Percentiles rank a stretch among this genome's conserved stretches.
These are phyloP conservation scores for Steinernema carpocapsae DNA, from an alignment of 2,888 invertebrate genomes.

Conservation along the genomic window DNA sequence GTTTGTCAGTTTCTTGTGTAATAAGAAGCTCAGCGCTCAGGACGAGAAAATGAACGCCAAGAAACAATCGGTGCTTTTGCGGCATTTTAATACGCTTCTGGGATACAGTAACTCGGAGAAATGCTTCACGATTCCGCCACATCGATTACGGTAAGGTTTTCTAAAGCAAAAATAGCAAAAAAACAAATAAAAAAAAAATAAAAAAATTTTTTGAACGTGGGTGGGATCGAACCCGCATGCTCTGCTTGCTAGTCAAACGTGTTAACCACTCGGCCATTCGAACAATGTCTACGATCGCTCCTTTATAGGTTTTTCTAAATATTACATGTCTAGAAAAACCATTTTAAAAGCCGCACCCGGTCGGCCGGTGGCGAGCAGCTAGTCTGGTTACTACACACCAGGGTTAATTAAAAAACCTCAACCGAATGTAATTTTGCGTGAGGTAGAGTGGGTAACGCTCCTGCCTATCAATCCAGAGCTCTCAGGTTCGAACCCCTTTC, in stretches of 20 bases:
- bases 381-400: no score
- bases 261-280: no score
- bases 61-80: constrained; percentile 82
- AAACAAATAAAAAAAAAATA: no score
- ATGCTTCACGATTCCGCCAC: constrained; percentile 87
- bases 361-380: no score
- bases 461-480: no score
- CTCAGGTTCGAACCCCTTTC: no score
- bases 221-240: neutral
- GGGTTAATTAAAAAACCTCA: no score
- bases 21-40: constrained; percentile 77
- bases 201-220: neutral
- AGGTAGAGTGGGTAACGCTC: no score
- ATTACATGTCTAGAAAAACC: constrained; percentile 23
- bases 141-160: constrained; percentile 77
- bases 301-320: neutral
- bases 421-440: no score
- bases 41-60: constrained; percentile 67
- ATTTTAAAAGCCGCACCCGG: neutral
- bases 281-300: no score
- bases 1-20: constrained; percentile 78
- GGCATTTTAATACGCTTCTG: constrained; percentile 87
- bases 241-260: neutral
- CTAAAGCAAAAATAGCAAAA: neutral
- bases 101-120: constrained; percentile 91